Evolutionary conservation across 1,140 invertebrate species (phyloP).

Genomic region (Amphibalanus amphitrite): DNA sequence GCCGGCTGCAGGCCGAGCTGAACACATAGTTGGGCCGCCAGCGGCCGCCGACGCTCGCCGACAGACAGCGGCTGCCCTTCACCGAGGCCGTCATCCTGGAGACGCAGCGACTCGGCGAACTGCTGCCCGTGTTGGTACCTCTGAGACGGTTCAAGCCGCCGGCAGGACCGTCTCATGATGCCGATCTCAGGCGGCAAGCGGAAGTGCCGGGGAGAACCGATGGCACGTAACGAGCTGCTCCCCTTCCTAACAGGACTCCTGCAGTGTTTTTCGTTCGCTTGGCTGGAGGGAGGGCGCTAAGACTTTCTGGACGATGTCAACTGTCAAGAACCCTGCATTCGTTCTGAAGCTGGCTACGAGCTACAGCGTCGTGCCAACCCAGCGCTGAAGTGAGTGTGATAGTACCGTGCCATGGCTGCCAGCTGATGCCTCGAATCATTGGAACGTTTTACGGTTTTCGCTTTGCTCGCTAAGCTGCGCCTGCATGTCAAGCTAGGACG

Average conservation of each 20-base stretch:
- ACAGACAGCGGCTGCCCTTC: constrained; percentile 29
- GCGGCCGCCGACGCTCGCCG: constrained; percentile 5
- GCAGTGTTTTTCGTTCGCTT: constrained; percentile 49
- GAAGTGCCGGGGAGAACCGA: constrained; percentile 66
- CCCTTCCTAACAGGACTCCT: constrained; percentile 56
- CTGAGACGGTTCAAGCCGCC: constrained; percentile 38
- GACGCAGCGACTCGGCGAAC: constrained; percentile 40
- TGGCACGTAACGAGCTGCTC: constrained; percentile 73
- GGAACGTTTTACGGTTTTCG: too few relatives aligned
- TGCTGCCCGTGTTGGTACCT: constrained; percentile 7
- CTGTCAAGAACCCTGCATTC: too few relatives aligned
- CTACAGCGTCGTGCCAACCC: too few relatives aligned
- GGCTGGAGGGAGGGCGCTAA: background rate
- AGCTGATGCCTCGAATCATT: too few relatives aligned
- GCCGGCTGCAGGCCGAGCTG: constrained; percentile 12
- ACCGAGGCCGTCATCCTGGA: constrained; percentile 50
- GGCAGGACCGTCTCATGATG: constrained; percentile 28
- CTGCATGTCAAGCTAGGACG: too few relatives aligned
- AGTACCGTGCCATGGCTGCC: too few relatives aligned
- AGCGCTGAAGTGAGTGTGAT: too few relatives aligned
- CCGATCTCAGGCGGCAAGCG: constrained; percentile 41
- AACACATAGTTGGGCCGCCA: constrained; percentile 10
- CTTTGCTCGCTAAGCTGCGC: too few relatives aligned
- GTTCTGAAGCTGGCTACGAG: too few relatives aligned
- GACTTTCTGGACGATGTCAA: background rate